Evolutionary conservation across 1,140 invertebrate genomes (phyloP).

Genomic region (Xylocopa sonorina): DNA sequence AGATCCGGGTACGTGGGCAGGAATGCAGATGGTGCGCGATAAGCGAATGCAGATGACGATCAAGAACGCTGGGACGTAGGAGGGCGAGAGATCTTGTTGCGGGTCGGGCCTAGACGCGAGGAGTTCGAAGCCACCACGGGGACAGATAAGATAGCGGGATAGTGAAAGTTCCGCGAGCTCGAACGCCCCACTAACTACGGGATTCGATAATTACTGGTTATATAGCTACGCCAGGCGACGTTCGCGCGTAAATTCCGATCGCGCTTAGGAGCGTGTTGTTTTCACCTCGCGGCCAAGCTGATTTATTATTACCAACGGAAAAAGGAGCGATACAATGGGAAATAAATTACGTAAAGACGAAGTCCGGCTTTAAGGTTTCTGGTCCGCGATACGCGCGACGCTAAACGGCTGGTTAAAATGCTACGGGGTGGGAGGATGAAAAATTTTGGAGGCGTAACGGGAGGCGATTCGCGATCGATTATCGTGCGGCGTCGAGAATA

Average conservation of each 20-base stretch:
- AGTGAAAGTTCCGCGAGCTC: constrained; percentile 42
- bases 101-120: constrained; percentile 16
- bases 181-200: constrained; percentile 28
- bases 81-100: constrained; percentile 53
- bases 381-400: too few species aligned
- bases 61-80: constrained; percentile 33
- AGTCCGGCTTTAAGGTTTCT: too few species aligned
- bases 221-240: not conserved
- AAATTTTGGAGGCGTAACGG: not conserved
- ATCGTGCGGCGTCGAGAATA: not conserved
- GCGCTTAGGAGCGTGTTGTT: not conserved
- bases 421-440: too few species aligned
- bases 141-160: constrained; percentile 55
- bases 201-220: constrained; percentile 39
- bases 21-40: constrained; percentile 70
- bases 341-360: too few species aligned
- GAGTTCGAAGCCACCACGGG: constrained; percentile 39
- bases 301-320: not conserved
- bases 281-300: not conserved
- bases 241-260: constrained; percentile 10
- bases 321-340: too few species aligned
- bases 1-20: constrained; percentile 69
- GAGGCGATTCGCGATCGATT: not conserved
- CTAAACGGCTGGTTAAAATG: too few species aligned
- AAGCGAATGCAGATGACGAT: constrained; percentile 64